These are phyloP conservation scores for Sebastes schlegelii DNA, from an alignment of 2,113 vertebrate species.

Conservation along the genomic window DNA sequence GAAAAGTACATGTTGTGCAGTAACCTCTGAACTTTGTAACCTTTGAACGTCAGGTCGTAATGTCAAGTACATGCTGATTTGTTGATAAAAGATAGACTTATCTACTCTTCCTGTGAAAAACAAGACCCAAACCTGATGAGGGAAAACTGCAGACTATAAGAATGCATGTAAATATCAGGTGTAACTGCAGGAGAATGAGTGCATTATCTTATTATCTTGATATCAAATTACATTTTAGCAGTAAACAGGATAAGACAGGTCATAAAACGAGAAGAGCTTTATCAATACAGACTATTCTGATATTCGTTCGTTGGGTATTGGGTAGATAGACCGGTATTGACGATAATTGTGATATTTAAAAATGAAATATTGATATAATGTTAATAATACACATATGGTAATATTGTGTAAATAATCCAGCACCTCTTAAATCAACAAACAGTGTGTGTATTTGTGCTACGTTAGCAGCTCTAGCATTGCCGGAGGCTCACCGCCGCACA, in stretches of 20 bases:
- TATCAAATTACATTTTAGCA: not conserved
- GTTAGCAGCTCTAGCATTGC: too few species aligned
- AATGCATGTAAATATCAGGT: not conserved
- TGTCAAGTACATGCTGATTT: not conserved
- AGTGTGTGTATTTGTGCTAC: too few species aligned
- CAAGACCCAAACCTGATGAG: not conserved
- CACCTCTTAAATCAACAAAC: not conserved
- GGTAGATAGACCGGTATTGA: too few species aligned
- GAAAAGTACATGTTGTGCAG: slow-evolving; percentile 22
- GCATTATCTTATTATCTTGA: not conserved
- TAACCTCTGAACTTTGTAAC: slow-evolving; percentile 15
- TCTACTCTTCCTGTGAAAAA: not conserved
- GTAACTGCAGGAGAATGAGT: not conserved
- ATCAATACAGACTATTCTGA: too few species aligned
- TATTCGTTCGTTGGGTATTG: too few species aligned
- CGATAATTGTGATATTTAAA: too few species aligned
- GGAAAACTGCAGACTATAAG: not conserved
- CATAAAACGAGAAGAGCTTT: too few species aligned
- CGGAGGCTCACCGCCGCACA: too few species aligned
- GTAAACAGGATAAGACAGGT: too few species aligned
- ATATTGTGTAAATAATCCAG: not conserved
- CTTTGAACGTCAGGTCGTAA: not conserved
- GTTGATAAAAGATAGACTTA: not conserved
- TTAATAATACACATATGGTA: not conserved
- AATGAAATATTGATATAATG: too few species aligned